phyloP scores from a whole-genome alignment of 2,113 vertebrate genomes.

The Zosterops borbonicus region DNA sequence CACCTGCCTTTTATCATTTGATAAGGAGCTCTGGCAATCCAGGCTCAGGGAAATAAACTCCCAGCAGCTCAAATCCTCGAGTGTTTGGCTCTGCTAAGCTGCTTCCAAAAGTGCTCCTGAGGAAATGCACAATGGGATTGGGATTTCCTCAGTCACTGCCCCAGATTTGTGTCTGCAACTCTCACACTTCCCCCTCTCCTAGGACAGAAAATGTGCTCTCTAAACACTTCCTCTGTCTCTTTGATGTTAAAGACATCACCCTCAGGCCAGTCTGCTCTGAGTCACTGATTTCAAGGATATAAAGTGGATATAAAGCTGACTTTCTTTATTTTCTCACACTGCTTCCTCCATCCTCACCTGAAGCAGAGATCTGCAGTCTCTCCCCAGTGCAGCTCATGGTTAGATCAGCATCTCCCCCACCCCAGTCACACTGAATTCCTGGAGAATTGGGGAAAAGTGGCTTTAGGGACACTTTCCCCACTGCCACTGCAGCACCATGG shows the following conservation, averaged over 20 bases:
- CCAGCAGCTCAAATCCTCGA: neutral
- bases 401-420: neutral
- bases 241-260: conserved; percentile 9
- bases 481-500: neutral
- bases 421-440: neutral
- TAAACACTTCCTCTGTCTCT: neutral
- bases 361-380: neutral
- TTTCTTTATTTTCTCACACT: neutral
- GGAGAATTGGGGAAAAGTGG: rapidly evolving
- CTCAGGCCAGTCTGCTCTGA: neutral
- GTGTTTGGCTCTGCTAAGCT: neutral
- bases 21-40: neutral
- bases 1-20: neutral
- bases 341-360: neutral
- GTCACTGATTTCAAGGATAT: neutral
- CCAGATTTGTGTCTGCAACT: neutral
- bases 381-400: neutral
- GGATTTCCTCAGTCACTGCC: neutral
- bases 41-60: neutral
- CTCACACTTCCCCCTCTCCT: neutral
- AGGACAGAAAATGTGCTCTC: neutral
- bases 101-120: neutral
- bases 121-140: neutral
- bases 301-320: neutral
- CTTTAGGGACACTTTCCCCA: neutral